Conservation (phyloP, 2,888 invertebrate species). For the Meteorus cinctellus region DNA sequence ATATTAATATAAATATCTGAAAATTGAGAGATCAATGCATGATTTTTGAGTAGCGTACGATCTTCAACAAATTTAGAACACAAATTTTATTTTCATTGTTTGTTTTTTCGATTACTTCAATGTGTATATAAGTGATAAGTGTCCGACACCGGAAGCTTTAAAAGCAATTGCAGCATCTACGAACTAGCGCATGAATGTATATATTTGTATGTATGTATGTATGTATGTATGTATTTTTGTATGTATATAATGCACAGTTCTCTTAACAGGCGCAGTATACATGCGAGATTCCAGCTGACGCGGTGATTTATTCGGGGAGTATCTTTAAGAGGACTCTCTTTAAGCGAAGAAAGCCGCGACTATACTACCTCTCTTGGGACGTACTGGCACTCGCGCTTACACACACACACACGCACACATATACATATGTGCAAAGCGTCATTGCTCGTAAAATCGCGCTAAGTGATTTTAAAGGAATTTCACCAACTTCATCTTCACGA, state of each 20-base stretch:
- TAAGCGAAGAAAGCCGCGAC: conserved; percentile 5
- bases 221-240: no score
- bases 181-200: not conserved
- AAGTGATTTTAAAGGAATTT: conserved; percentile 41
- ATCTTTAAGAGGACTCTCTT: conserved; percentile 27
- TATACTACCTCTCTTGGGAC: not conserved
- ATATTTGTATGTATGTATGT: no score
- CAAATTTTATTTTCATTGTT: no score
- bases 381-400: conserved; percentile 13
- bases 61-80: no score
- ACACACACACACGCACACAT: no score
- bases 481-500: conserved; percentile 17
- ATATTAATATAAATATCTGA: no score
- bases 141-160: not conserved
- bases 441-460: conserved; percentile 35
- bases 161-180: not conserved
- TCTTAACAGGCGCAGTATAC: conserved; percentile 17
- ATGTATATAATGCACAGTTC: not conserved
- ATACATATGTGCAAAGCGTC: not conserved
- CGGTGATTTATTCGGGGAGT: conserved; percentile 40
- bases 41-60: no score
- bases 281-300: conserved; percentile 31
- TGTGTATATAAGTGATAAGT: not conserved
- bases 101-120: no score
- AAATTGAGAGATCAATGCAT: no score